Conservation (phyloP, 2,888 invertebrate species). For the Agriopis marginaria region DNA sequence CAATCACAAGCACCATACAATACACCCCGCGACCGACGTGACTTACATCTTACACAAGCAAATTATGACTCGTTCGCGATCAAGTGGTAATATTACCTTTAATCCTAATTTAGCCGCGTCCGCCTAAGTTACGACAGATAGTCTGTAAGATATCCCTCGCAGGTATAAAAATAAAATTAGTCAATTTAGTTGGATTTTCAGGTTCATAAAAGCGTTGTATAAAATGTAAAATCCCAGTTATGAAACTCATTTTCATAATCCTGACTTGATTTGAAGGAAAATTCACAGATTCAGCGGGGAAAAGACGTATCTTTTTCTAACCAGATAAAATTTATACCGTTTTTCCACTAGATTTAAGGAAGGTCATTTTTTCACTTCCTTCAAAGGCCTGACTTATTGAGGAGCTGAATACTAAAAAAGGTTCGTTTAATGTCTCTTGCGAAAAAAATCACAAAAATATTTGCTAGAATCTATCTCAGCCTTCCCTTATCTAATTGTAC, state of each 20-base stretch:
- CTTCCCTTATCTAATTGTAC: too few species aligned
- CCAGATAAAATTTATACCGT: background rate
- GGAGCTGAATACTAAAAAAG: background rate
- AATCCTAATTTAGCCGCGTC: conserved; percentile 3
- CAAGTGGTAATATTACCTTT: too few species aligned
- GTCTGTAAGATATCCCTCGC: conserved; percentile 6
- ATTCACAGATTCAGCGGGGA: too few species aligned
- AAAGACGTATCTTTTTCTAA: background rate
- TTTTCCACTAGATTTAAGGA: background rate
- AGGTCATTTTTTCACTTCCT: background rate
- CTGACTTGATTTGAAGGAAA: conserved; percentile 13
- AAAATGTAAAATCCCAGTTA: conserved; percentile 12
- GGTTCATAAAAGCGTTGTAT: conserved; percentile 7
- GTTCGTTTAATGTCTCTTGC: too few species aligned
- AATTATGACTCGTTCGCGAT: too few species aligned
- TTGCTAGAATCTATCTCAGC: too few species aligned
- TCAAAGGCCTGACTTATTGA: conserved; percentile 8
- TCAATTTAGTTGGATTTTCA: conserved; percentile 11
- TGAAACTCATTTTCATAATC: conserved; percentile 13
- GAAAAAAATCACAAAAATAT: too few species aligned
- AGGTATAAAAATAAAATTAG: conserved; percentile 20
- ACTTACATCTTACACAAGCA: too few species aligned
- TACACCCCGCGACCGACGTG: too few species aligned
- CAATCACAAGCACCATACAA: too few species aligned
- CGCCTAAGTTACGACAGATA: background rate